phyloP scores from a whole-genome alignment of 1,140 invertebrate genomes.

The Procambarus virginalis region DNA sequence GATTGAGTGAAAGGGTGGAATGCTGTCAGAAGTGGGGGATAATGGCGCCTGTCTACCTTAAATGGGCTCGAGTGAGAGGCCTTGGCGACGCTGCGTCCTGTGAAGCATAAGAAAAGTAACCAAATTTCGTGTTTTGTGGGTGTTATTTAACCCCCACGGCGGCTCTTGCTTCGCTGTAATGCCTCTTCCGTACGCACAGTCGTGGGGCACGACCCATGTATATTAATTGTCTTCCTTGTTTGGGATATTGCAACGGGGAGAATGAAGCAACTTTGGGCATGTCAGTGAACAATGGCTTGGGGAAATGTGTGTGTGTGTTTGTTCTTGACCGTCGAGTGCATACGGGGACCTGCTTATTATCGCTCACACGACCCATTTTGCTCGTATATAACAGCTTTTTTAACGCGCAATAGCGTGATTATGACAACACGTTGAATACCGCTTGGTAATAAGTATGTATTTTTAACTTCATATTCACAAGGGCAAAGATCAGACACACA shows the following conservation, averaged over 20 bases:
- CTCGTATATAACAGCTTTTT: not conserved
- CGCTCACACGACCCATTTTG: not conserved
- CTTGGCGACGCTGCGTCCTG: constrained; percentile 12
- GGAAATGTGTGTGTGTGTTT: constrained; percentile 7
- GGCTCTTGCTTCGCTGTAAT: not conserved
- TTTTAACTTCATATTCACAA: constrained; percentile 1
- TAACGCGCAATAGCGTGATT: not conserved
- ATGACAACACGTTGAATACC: not conserved
- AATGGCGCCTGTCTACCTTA: not conserved
- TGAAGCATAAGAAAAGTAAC: not conserved
- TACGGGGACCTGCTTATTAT: not conserved
- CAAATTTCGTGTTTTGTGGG: not conserved
- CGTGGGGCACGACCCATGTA: too few relatives aligned
- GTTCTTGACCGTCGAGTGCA: not conserved
- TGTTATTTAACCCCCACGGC: not conserved
- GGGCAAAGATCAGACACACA: not conserved
- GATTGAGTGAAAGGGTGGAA: too few relatives aligned
- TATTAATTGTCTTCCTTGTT: not conserved
- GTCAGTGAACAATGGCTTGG: not conserved
- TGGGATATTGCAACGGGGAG: not conserved
- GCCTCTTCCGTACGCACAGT: too few relatives aligned
- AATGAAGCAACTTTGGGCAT: not conserved
- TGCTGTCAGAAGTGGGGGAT: too few relatives aligned
- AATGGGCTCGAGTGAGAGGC: constrained; percentile 11
- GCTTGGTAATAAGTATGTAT: not conserved